These are phyloP conservation scores for Diglossa cyanea DNA, from an alignment of 2,797 vertebrate species.

Conservation along the genomic window DNA sequence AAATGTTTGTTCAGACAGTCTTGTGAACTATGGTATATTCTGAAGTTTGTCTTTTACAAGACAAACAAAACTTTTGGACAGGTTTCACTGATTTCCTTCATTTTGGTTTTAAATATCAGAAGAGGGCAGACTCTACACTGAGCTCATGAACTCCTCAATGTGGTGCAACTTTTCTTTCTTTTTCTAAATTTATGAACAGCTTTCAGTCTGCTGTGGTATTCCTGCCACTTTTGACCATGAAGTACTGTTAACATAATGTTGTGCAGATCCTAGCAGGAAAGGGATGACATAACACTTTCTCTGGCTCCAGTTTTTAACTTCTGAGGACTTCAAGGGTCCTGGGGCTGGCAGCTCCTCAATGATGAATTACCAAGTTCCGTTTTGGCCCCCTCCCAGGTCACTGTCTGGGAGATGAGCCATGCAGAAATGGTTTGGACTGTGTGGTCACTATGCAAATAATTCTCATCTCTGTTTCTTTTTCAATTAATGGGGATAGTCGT, in stretches of 20 bases:
- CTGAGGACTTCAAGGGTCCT: background rate
- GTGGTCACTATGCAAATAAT: background rate
- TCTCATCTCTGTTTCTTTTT: conserved; percentile 11
- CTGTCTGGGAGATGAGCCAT: background rate
- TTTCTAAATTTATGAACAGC: background rate
- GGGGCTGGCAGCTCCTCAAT: background rate
- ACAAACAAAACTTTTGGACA: background rate
- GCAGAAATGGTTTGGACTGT: background rate
- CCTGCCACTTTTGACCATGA: background rate
- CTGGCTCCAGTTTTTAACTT: background rate
- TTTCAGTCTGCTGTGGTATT: background rate
- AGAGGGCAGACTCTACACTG: background rate
- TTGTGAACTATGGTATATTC: background rate
- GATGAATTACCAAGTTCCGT: background rate
- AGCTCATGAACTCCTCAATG: background rate
- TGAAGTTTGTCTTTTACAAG: background rate
- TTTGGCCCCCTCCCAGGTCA: background rate
- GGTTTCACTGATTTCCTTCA: background rate
- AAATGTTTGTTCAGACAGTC: background rate
- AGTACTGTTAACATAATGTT: background rate
- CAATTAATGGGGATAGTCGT: conserved; percentile 3
- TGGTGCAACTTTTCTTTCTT: background rate
- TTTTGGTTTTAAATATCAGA: background rate
- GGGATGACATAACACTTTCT: background rate
- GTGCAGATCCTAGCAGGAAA: background rate